A percentile compares a stretch with the other conserved stretches of the same genome.
phyloP scores from a whole-genome alignment of 1,140 invertebrate species.

The Anastatus disparis region DNA sequence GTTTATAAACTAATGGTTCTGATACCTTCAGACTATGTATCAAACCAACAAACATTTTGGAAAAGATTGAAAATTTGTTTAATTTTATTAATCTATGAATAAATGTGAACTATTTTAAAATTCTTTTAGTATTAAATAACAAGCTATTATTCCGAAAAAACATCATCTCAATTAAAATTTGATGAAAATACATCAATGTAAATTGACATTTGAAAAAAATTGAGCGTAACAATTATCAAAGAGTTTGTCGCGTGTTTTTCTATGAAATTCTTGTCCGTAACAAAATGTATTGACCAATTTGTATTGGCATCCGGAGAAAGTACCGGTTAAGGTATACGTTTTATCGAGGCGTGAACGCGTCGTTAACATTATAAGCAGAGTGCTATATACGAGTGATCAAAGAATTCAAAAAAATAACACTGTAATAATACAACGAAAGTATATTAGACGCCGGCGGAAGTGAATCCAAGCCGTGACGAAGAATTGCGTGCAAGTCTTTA shows the following conservation, averaged over 20 bases:
- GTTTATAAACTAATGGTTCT: too few species aligned
- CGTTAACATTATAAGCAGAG: conserved; percentile 2
- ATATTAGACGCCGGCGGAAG: not conserved
- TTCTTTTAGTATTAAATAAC: too few species aligned
- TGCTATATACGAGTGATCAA: not conserved
- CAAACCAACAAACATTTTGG: too few species aligned
- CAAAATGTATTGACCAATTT: conserved; percentile 23
- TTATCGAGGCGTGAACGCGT: not conserved
- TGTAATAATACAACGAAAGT: not conserved
- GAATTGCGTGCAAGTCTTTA: not conserved
- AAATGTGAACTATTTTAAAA: too few species aligned
- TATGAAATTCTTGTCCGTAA: too few species aligned
- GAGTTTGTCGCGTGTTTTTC: not conserved
- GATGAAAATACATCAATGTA: too few species aligned
- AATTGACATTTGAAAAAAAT: not conserved
- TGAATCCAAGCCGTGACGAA: conserved; percentile 9
- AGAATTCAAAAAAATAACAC: conserved; percentile 3
- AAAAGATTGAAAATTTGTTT: too few species aligned
- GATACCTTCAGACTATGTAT: too few species aligned
- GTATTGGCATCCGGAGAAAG: conserved; percentile 37
- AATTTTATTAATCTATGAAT: too few species aligned
- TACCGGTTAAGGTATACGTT: not conserved
- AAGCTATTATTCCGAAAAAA: too few species aligned
- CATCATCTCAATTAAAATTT: too few species aligned
- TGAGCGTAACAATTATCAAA: not conserved